Evolutionary conservation across 2,797 vertebrate genomes (phyloP).

Genomic region (Gallinago solitaria): DNA sequence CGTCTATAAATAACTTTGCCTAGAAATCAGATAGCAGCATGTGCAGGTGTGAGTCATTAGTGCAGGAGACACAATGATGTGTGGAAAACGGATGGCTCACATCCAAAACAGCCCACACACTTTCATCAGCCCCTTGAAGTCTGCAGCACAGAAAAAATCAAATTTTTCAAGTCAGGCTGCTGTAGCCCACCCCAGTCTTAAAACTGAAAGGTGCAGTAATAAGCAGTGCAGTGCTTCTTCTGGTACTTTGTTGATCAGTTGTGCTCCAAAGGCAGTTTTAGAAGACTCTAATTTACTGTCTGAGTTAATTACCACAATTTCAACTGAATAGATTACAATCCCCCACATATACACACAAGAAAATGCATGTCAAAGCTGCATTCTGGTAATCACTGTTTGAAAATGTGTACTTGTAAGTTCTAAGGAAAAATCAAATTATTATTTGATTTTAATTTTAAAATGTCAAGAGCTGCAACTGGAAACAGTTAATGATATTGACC

Average conservation of each 20-base stretch:
- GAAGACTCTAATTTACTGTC: not conserved
- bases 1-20: conserved; percentile 51
- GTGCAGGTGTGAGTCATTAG: conserved; percentile 68
- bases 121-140: conserved; percentile 56
- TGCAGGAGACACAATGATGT: conserved; percentile 64
- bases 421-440: not conserved
- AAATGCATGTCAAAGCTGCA: not conserved
- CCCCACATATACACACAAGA: not conserved
- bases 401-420: not conserved
- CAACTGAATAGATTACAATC: not conserved
- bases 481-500: not conserved
- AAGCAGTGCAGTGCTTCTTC: not conserved
- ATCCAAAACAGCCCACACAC: conserved; percentile 52
- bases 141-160: not conserved
- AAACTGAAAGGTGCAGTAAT: not conserved
- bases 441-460: not conserved
- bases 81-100: conserved; percentile 50
- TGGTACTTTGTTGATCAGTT: not conserved
- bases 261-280: not conserved
- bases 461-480: not conserved
- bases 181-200: not conserved
- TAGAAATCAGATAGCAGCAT: conserved; percentile 52
- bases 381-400: not conserved
- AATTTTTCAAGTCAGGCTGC: not conserved
- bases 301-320: not conserved